Base-by-base conservation (phyloP, 2,797 vertebrate species). In the Macroramphosus scolopax region DNA sequence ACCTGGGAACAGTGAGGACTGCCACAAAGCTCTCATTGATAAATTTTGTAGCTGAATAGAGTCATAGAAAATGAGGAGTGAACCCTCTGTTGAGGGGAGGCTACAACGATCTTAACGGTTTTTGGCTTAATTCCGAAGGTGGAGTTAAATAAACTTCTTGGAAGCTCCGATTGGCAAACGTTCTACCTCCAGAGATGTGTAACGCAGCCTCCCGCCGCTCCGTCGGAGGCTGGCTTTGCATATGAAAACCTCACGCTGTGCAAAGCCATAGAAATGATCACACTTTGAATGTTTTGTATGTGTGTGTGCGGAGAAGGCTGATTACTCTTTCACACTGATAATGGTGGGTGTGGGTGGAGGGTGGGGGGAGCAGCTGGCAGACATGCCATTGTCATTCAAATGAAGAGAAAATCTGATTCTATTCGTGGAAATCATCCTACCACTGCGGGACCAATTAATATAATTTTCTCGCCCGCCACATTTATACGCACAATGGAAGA, bases 21-120 rank as follows among this genome's bases (percentile, higher is more conserved):
- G 48, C 76, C 77, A 91, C 89, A 92, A 85, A 85, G 86, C 80
- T 67, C 61, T 75, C 89, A 90, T 89, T 90, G 87, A 91, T 89
- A 75, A 85, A 86, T 75, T 36, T 72, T 50, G 62, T 64, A 46
- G 67, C 77, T 87, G 77, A 87, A 82, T 81, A 68, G 80, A 84
- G 84, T 87, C 81, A 87, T 69, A 83, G 69, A 87, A 75, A 77
- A 59, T 57, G 56, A 70, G 45, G 56, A 63, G 52, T 55, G 81
- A 61, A 39, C 65, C 66, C 66, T 24, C 38, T 70, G 83, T 85
- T 76, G 82, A 75, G 53, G 55, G 40, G n/a, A 74, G 51, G 71
- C 62, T 76, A 50, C 69, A 66, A 65, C 49, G 65, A 66, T 69
- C 83, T 86, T 74, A 87, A 87, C 64, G 43, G 15, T 76, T 77